These are phyloP conservation scores for Colius striatus DNA, from an alignment of 2,113 vertebrate species.

Conservation along the genomic window DNA sequence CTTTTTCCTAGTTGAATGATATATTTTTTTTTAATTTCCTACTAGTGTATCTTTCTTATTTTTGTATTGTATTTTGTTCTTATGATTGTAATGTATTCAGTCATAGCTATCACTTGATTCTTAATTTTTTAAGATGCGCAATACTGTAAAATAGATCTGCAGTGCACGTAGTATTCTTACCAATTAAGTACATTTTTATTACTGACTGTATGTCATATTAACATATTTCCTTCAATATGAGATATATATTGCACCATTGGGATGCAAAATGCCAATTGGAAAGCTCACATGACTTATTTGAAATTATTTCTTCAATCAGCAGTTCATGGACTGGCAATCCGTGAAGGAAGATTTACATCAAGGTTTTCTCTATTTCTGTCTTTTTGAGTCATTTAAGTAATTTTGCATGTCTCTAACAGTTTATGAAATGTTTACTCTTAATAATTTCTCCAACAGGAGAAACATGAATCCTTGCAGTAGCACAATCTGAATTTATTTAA, in stretches of 20 bases:
- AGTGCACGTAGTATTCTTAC: not conserved
- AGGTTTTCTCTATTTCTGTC: not conserved
- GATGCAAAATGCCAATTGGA: not conserved
- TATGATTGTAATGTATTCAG: not conserved
- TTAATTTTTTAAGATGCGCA: not conserved
- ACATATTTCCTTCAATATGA: not conserved
- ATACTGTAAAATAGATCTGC: not conserved
- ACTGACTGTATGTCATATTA: not conserved
- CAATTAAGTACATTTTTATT: not conserved
- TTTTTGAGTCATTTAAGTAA: not conserved
- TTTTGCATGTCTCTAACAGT: not conserved
- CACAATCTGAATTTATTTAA: not conserved
- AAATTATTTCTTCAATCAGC: not conserved
- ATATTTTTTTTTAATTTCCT: not conserved
- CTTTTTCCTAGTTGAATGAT: not conserved
- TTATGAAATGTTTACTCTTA: not conserved
- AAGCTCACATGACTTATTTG: not conserved
- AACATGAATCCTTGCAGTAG: not conserved
- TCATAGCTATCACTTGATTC: not conserved
- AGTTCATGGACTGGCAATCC: not conserved
- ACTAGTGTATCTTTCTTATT: not conserved
- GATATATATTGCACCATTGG: not conserved
- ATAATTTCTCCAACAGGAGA: not conserved
- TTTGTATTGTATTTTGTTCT: not conserved
- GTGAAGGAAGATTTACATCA: not conserved